A percentile compares a stretch with the other conserved stretches of the same genome.
Evolutionary conservation across 23 tunicate genomes (phyloP).

Genomic region (Diplosoma virens): DNA sequence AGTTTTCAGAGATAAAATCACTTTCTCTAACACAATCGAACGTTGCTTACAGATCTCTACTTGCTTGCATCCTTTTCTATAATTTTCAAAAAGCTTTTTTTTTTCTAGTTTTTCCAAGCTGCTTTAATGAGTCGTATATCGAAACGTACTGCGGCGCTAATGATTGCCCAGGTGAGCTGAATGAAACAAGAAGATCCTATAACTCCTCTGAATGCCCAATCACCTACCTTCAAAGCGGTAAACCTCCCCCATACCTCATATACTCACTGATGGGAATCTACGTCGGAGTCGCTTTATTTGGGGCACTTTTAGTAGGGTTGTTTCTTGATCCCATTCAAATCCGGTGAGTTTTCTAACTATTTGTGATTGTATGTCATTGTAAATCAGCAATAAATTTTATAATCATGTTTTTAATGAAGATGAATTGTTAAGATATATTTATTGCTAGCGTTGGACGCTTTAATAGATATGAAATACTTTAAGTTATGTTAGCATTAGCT

Average conservation of each 20-base stretch:
- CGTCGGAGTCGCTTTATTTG: slow-evolving; percentile 61
- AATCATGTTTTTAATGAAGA: no score
- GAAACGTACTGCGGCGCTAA: slow-evolving; percentile 61
- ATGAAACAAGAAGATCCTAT: slow-evolving; percentile 4
- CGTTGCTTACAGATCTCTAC: no score
- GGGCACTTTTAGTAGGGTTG: slow-evolving; percentile 53
- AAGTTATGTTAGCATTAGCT: no score
- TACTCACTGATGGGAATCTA: slow-evolving; percentile 96
- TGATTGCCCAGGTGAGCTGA: slow-evolving; percentile 69
- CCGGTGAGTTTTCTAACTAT: no score
- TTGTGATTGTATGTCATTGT: no score
- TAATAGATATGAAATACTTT: no score
- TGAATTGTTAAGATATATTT: no score
- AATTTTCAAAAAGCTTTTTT: neutral
- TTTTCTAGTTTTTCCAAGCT: slow-evolving; percentile 60
- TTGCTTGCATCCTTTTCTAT: no score
- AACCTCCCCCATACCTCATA: slow-evolving; percentile 4
- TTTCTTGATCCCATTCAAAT: slow-evolving; percentile 61
- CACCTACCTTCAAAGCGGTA: neutral
- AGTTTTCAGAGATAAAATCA: no score
- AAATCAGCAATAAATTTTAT: no score
- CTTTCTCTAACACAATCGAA: no score
- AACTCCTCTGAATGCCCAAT: slow-evolving; percentile 39
- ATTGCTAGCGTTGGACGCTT: no score
- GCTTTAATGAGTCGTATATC: slow-evolving; percentile 43